Percentiles rank a stretch among this genome's conserved stretches.
Evolutionary conservation across 2,888 invertebrate genomes (phyloP).

Genomic region (Cyaniris semiargus): DNA sequence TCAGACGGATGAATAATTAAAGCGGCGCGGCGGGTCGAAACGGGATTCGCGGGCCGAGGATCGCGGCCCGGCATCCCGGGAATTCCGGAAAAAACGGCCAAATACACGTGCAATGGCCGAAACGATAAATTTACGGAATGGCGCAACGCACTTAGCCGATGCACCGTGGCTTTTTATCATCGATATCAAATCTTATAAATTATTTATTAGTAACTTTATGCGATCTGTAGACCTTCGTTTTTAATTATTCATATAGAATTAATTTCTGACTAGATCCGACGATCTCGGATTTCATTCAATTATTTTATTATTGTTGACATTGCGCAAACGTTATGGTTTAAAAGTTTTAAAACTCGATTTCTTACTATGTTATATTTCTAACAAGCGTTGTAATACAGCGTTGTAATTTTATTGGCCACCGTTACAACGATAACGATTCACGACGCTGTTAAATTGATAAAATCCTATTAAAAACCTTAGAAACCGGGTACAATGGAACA

Average conservation of each 20-base stretch:
- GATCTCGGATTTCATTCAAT: no score
- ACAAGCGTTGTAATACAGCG: no score
- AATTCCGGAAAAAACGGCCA: conserved; percentile 70
- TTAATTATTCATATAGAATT: not conserved
- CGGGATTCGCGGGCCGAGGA: conserved; percentile 61
- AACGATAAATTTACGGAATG: conserved; percentile 72
- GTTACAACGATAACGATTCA: not conserved
- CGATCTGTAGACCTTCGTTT: not conserved
- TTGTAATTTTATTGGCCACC: no score
- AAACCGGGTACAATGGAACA: not conserved
- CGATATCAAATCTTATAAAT: not conserved
- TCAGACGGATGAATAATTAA: conserved; percentile 81
- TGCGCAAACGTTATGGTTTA: no score
- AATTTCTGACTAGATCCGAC: no score
- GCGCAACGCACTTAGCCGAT: conserved; percentile 73
- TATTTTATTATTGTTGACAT: no score
- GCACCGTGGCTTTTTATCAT: conserved; percentile 31
- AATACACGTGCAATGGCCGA: conserved; percentile 50
- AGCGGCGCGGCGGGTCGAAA: conserved; percentile 69
- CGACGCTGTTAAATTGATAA: not conserved
- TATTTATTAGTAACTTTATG: not conserved
- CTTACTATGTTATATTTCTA: no score
- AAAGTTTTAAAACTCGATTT: no score
- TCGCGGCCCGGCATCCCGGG: conserved; percentile 64
- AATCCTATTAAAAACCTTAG: not conserved